phyloP scores from a whole-genome alignment of 1,140 invertebrate species.

The Diprion similis region DNA sequence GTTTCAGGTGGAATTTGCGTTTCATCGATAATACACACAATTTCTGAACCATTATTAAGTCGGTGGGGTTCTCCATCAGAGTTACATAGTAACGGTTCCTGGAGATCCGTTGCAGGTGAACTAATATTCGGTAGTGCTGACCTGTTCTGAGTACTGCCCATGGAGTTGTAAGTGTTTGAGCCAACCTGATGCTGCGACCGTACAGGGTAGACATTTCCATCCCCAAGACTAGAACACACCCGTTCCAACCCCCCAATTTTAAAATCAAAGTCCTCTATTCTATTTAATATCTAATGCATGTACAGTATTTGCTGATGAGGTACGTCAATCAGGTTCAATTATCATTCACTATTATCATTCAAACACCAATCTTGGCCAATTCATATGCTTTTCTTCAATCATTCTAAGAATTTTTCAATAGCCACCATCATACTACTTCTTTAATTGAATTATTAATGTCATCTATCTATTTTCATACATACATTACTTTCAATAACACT shows the following conservation, averaged over 20 bases:
- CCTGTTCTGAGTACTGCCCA: constrained; percentile 87
- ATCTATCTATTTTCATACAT: too few species aligned
- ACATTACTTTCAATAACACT: too few species aligned
- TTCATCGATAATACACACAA: constrained; percentile 24
- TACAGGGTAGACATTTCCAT: constrained; percentile 85
- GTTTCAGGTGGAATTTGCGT: constrained; percentile 14
- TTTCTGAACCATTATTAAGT: neutral
- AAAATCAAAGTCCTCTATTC: constrained; percentile 26
- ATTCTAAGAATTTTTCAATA: too few species aligned
- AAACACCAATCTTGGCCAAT: neutral
- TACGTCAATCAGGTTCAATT: constrained; percentile 27
- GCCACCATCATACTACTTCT: too few species aligned
- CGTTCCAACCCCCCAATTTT: constrained; percentile 46
- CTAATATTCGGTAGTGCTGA: constrained; percentile 66
- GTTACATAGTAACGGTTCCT: constrained; percentile 46
- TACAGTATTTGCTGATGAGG: constrained; percentile 12
- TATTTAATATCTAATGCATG: constrained; percentile 18
- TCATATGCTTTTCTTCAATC: too few species aligned
- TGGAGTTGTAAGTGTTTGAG: constrained; percentile 82
- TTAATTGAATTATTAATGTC: too few species aligned
- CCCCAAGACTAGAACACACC: constrained; percentile 80
- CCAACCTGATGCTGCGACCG: constrained; percentile 73
- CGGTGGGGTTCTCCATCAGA: constrained; percentile 17
- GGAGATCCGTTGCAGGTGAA: constrained; percentile 23
- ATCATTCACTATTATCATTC: neutral